Conservation (phyloP, 2,113 vertebrate genomes). For the Lepisosteus osseus region DNA sequence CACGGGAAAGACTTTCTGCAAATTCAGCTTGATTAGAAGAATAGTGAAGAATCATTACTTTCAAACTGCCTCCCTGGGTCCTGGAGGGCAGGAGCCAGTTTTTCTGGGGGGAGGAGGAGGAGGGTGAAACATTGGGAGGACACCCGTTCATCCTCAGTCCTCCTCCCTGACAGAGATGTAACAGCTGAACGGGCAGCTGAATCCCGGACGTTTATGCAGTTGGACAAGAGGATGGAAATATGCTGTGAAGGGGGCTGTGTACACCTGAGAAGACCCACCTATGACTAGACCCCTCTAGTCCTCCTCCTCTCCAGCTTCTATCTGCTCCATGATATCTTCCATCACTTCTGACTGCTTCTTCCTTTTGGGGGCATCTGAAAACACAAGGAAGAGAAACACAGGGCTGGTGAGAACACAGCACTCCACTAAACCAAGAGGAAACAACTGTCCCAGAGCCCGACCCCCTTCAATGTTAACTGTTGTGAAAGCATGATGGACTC, state of each 20-base stretch:
- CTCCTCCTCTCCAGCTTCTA: constrained; percentile 67
- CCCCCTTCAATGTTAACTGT: too few species aligned
- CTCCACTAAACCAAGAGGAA: not conserved
- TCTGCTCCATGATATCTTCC: constrained; percentile 80
- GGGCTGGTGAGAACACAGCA: constrained; percentile 14
- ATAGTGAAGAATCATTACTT: too few species aligned
- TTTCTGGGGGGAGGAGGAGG: too few species aligned
- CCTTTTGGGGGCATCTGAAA: constrained; percentile 72
- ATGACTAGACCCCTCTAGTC: constrained; percentile 37
- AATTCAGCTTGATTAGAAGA: too few species aligned
- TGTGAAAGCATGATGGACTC: too few species aligned
- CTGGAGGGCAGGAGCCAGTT: too few species aligned
- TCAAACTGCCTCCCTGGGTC: too few species aligned
- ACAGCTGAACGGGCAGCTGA: too few species aligned
- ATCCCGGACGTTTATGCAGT: not conserved
- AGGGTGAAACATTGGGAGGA: too few species aligned
- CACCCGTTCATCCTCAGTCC: too few species aligned
- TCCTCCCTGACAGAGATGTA: too few species aligned
- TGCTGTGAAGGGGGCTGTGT: not conserved
- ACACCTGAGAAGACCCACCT: not conserved
- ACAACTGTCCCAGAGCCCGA: not conserved
- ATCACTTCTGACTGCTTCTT: constrained; percentile 65
- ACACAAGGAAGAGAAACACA: not conserved
- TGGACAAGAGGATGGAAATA: not conserved
- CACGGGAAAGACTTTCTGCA: too few species aligned